Conservation (phyloP, 2,113 vertebrate species). For the Myocastor coypus region DNA sequence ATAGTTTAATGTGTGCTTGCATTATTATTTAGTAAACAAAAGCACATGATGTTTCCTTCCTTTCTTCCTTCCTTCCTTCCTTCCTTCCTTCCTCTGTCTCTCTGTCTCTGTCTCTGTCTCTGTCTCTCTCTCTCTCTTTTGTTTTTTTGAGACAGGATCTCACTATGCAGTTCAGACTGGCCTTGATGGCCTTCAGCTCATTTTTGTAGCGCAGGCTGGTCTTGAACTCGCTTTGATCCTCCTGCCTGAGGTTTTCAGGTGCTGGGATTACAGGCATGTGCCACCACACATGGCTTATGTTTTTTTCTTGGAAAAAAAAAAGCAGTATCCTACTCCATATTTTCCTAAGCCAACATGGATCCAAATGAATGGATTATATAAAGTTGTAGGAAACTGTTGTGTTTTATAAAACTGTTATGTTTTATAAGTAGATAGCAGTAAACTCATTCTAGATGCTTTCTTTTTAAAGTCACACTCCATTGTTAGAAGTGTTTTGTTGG, state of each 20-base stretch:
- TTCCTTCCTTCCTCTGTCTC: too few species aligned
- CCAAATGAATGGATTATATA: neutral
- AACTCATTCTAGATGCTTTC: neutral
- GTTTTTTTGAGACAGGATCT: too few species aligned
- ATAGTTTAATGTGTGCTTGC: neutral
- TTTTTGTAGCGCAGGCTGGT: too few species aligned
- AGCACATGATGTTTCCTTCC: neutral
- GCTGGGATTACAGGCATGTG: too few species aligned
- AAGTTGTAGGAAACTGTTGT: neutral
- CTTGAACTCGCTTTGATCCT: too few species aligned
- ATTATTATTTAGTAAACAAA: conserved; percentile 27
- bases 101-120: too few species aligned
- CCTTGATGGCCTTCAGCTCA: too few species aligned
- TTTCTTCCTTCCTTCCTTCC: neutral
- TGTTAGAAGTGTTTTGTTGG: neutral
- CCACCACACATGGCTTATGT: too few species aligned
- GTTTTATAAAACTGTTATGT: neutral
- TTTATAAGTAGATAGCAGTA: neutral
- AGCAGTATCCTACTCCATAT: neutral
- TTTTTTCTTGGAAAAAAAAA: neutral
- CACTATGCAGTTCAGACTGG: too few species aligned
- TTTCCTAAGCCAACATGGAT: neutral
- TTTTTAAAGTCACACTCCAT: neutral
- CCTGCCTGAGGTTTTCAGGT: too few species aligned
- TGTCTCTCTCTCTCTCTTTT: too few species aligned